phyloP scores from a whole-genome alignment of 2,888 invertebrate genomes.

The Steinernema scapterisci region DNA sequence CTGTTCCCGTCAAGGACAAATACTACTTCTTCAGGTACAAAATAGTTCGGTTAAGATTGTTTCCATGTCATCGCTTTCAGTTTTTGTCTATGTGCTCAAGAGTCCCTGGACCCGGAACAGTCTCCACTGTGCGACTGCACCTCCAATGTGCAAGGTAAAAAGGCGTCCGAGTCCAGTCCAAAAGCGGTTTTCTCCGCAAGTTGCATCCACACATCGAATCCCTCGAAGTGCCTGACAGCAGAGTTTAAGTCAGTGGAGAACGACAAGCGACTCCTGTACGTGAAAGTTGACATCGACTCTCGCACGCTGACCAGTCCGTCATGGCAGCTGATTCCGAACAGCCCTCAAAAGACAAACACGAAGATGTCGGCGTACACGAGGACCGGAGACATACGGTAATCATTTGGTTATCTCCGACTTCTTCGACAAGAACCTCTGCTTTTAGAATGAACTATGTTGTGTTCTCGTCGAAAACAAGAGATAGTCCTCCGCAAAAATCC shows the following conservation, averaged over 20 bases:
- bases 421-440: not conserved
- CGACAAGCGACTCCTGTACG: constrained; percentile 17
- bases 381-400: constrained; percentile 29
- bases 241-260: constrained; percentile 1
- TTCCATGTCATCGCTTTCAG: no score
- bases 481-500: not conserved
- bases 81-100: constrained; percentile 33
- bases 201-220: constrained; percentile 25
- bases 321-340: constrained; percentile 33
- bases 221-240: constrained; percentile 25
- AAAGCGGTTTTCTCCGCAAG: constrained; percentile 33
- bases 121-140: constrained; percentile 29
- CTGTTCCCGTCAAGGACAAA: not conserved
- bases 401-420: not conserved
- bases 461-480: not conserved
- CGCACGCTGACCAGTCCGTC: constrained; percentile 30
- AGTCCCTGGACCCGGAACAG: constrained; percentile 13
- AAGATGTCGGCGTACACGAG: constrained; percentile 26
- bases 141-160: constrained; percentile 29
- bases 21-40: constrained; percentile 29
- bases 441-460: constrained; percentile 33
- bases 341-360: constrained; percentile 1
- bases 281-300: constrained; percentile 18
- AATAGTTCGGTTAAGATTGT: no score
- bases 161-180: constrained; percentile 25